Evolutionary conservation across 2,888 invertebrate species (phyloP), one percentile per base, ranked within the genome.

Genomic region (Allygus modestus): DNA sequence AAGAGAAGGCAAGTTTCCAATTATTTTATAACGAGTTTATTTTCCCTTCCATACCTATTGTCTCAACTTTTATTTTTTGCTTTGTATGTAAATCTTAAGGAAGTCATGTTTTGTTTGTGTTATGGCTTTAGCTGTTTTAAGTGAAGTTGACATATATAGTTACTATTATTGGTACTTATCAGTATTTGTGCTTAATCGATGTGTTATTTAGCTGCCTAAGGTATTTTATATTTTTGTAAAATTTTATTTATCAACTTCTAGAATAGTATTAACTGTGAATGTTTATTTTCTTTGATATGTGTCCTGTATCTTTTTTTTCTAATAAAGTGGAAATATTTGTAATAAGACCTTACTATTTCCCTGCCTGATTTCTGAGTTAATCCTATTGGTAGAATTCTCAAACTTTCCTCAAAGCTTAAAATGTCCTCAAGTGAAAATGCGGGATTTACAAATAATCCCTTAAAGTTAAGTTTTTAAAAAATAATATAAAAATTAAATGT

Each of bases 181-280:
- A 65, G 65, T 65, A 28, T 65, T 31, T 28, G 31, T 65, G 31
- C 28, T 28, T 65, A 31, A 65, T 65, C 15, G 7, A 65, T 65
- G 65, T 65, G 26, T 65, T 65, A 65, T 65, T 58, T 58, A 65
- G 15, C 65, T 28, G 5, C 65, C 28, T 31, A 31, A 26, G 17
- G 65, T 65, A 65, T 65, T 65, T 65, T 65, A 65, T 65, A 65
- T 65, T 65, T 65, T 65, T 65, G 65, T 65, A 65, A 65, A 28
- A 31, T 28, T 31, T 65, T 65, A 65, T 65, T 65, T 65, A 28
- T 65, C 28, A 28, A 17, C 65, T 31, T 28, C 2, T 51, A 51
- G 58, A 65, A 0, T 65, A 65, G 15, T 31, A 17, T 28, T 54
- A 9, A 23, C 4, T 28, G 31, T 28, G 65, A 65, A 65, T 65